Evolutionary conservation across 1,140 invertebrate species (phyloP), one percentile per base, ranked within the genome.

Genomic region (Caenorhabditis remanei): DNA sequence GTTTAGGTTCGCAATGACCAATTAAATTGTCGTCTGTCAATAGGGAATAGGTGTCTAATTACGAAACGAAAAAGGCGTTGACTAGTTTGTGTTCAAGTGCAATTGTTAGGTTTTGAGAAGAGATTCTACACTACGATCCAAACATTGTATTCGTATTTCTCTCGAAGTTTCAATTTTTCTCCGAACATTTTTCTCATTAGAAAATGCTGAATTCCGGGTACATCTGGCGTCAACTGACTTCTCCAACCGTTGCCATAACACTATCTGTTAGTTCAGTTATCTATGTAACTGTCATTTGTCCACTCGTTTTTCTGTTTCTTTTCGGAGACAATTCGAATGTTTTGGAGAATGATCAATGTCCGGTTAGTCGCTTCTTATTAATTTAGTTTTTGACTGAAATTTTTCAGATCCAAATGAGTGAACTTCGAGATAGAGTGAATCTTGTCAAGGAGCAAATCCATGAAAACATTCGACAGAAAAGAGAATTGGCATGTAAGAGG

Each of bases 201-300:
- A 84, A 32, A 63, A 84, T 84, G 83, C n/a, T 16, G 32, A 41
- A 16, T n/a, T 63, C 41, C 43, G 43, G 9, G 0, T 84, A 43
- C 24, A 56, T 85, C n/a, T 85, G 84, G 84, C 58, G 63, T 50
- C 41, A 65, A 75, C n/a, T 79, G 4, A 65, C 43, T 14, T 75
- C 63, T 19, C 86, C 86, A 4, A 63, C 86, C 1, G 82, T 87
- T n/a, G 75, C 86, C 5, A 83, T 87, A 14, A 67, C 82, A 6
- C 65, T 87, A 6, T 87, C 86, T 11, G 46, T 87, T 43, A 53
- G 46, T 19, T n/a, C 86, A 6, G n/a, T 87, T 16, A 71, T 87
- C n/a, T 87, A 58, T 56, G 86, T 56, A 11, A 83, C 86, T 14
- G 86, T 55, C 14, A 50, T 87, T 71, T 83, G 65, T 65, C 86